Conservation (phyloP, 2,797 vertebrate genomes). For the Psittacula echo region DNA sequence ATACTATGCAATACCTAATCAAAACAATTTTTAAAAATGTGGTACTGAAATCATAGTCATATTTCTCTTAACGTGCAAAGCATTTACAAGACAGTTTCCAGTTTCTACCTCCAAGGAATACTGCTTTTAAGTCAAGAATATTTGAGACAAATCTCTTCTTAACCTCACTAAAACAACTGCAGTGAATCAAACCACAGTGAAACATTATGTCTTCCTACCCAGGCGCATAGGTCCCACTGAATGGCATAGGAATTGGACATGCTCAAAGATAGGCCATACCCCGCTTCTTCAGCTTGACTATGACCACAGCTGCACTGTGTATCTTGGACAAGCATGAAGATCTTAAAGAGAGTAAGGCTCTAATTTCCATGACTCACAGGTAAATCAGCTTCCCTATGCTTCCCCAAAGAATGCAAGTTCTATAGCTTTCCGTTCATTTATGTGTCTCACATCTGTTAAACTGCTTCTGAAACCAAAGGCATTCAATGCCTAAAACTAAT, state of each 20-base stretch:
- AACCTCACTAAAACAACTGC: not conserved
- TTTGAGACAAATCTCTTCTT: not conserved
- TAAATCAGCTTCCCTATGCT: not conserved
- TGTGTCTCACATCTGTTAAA: not conserved
- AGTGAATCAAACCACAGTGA: not conserved
- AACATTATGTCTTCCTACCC: not conserved
- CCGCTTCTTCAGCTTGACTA: not conserved
- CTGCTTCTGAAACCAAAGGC: not conserved
- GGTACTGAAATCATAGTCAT: not conserved
- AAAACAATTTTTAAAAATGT: not conserved
- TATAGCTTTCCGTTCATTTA: not conserved
- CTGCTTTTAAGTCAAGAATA: not conserved
- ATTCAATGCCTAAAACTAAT: not conserved
- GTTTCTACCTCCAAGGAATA: not conserved
- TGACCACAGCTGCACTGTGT: not conserved
- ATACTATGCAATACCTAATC: not conserved
- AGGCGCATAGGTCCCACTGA: not conserved
- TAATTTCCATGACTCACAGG: not conserved
- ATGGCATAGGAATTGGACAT: not conserved
- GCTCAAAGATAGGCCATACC: not conserved
- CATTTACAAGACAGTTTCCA: not conserved
- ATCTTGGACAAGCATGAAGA: not conserved
- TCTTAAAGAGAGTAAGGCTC: not conserved
- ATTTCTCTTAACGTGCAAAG: not conserved
- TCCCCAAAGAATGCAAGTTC: not conserved